These are phyloP conservation scores for Spongia lamella DNA, from an alignment of 37 sponge, comb jelly and placozoan genomes.

Conservation along the genomic window DNA sequence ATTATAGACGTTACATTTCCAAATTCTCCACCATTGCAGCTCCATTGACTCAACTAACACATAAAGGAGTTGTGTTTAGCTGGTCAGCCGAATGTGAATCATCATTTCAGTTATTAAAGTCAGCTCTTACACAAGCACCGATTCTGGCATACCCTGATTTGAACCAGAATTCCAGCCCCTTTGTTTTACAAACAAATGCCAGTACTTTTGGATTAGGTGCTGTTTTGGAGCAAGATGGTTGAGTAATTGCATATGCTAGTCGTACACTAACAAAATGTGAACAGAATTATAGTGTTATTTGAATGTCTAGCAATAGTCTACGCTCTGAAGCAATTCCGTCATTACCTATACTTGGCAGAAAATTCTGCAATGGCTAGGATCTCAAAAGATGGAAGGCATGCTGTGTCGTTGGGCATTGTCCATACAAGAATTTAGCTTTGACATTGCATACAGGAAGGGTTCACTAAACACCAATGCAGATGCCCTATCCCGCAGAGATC, in stretches of 20 bases:
- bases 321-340: slow-evolving; percentile 5
- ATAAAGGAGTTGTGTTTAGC: neutral
- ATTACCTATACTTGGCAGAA: neutral
- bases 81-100: neutral
- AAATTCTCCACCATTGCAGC: neutral
- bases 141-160: neutral
- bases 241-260: neutral
- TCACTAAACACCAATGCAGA: slow-evolving; percentile 4
- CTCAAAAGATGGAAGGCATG: slow-evolving; percentile 2
- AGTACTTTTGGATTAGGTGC: neutral
- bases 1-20: too few relatives aligned
- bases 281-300: neutral
- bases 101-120: neutral
- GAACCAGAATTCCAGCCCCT: neutral
- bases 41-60: neutral
- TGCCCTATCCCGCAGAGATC: slow-evolving; percentile 13
- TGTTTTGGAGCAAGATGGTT: neutral
- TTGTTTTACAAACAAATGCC: neutral
- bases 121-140: neutral
- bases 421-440: slow-evolving; percentile 3
- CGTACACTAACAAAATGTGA: neutral
- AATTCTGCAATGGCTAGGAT: too few relatives aligned
- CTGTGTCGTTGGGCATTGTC: neutral
- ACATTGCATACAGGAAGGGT: slow-evolving; percentile 8
- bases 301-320: slow-evolving; percentile 1